Evolutionary conservation across 2,113 vertebrate species (phyloP).

Genomic region (Australoheros scitulus): DNA sequence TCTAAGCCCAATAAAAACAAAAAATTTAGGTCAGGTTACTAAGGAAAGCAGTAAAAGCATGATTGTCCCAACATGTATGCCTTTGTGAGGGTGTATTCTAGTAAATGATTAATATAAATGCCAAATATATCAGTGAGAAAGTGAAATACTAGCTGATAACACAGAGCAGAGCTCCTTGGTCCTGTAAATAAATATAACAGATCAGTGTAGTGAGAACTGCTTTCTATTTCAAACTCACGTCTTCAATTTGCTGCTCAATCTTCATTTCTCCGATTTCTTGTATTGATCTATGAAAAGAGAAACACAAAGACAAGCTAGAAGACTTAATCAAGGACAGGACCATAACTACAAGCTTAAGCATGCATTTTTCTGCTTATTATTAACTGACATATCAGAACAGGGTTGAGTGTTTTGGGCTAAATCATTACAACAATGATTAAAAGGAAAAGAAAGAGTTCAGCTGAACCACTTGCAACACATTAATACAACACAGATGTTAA

Average conservation of each 20-base stretch:
- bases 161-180: not conserved
- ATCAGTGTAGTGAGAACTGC: not conserved
- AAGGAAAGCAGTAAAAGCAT: not conserved
- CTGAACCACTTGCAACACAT: not conserved
- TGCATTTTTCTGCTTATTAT: not conserved
- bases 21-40: not conserved
- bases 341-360: not conserved
- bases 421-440: not conserved
- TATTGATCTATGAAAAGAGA: slow-evolving; percentile 73
- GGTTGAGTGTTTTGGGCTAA: not conserved
- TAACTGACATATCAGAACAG: not conserved
- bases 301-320: not conserved
- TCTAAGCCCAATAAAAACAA: not conserved
- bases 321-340: not conserved
- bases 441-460: not conserved
- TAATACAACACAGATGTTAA: not conserved
- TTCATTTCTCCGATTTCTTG: slow-evolving; percentile 91
- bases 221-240: slow-evolving; percentile 78
- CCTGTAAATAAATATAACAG: not conserved
- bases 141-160: not conserved
- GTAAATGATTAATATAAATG: not conserved
- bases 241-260: slow-evolving; percentile 93
- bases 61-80: not conserved
- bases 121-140: not conserved
- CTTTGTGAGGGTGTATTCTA: not conserved